Evolutionary conservation across 2,888 invertebrate genomes (phyloP).

Genomic region (Tortrix viridana): DNA sequence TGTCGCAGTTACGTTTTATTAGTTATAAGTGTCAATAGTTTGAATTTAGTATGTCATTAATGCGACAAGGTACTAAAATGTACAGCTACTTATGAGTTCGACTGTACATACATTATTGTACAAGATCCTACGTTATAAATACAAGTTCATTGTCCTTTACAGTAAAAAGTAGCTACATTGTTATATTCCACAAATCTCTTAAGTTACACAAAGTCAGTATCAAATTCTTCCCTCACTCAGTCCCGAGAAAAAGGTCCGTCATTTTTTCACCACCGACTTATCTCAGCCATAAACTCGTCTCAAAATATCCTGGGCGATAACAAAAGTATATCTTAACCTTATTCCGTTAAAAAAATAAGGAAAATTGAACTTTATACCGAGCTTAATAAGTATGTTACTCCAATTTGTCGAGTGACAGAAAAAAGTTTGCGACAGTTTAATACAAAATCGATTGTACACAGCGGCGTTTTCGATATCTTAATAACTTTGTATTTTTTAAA

Average conservation of each 20-base stretch:
- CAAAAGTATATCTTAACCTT: conserved; percentile 8
- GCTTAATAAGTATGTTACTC: neutral
- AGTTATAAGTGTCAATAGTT: too few species aligned
- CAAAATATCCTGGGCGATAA: conserved; percentile 32
- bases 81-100: too few species aligned
- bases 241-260: conserved; percentile 31
- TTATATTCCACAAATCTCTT: conserved; percentile 18
- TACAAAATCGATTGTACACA: conserved; percentile 36
- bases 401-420: neutral
- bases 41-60: too few species aligned
- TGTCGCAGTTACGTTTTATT: too few species aligned
- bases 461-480: conserved; percentile 34
- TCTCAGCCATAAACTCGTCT: conserved; percentile 35
- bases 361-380: neutral
- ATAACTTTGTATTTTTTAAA: conserved; percentile 29
- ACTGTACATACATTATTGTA: too few species aligned
- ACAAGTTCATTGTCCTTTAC: too few species aligned
- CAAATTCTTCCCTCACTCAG: conserved; percentile 32
- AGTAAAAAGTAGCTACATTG: neutral
- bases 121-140: too few species aligned
- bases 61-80: too few species aligned
- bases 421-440: conserved; percentile 20
- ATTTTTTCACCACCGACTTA: conserved; percentile 37
- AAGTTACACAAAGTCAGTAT: conserved; percentile 25
- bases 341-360: neutral